Percentiles rank a stretch among this genome's conserved stretches.
Evolutionary conservation across 2,113 vertebrate species (phyloP).

Genomic region (Heterocephalus glaber): DNA sequence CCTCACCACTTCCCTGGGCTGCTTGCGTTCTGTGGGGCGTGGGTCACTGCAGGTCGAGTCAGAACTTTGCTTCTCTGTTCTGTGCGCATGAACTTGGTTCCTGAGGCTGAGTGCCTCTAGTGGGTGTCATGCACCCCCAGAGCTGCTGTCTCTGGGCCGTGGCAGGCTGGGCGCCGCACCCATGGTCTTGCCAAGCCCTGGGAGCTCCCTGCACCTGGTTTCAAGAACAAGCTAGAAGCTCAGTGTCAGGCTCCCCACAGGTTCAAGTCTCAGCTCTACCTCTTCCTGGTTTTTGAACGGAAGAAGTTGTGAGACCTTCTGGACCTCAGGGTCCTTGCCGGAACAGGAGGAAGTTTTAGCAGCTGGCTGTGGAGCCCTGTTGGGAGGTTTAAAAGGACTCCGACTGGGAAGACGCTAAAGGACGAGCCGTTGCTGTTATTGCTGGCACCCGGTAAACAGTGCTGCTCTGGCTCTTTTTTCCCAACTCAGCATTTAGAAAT

Average conservation of each 20-base stretch:
- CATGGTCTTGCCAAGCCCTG: background rate
- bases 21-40: fast-evolving
- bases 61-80: background rate
- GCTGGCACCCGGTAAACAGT: background rate
- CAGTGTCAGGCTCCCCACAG: no score
- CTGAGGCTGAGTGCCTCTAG: background rate
- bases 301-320: background rate
- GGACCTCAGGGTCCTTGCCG: background rate
- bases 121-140: background rate
- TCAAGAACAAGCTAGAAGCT: background rate
- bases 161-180: background rate
- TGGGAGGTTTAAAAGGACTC: background rate
- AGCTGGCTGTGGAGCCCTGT: no score
- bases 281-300: background rate
- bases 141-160: background rate
- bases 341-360: background rate
- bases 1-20: background rate
- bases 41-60: background rate
- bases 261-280: background rate
- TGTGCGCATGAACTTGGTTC: background rate
- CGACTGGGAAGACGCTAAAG: background rate
- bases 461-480: background rate
- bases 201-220: background rate
- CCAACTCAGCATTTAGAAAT: background rate
- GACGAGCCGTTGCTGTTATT: fast-evolving